A percentile compares a stretch with the other conserved stretches of the same genome.
phyloP scores from a whole-genome alignment of 2,888 invertebrate species.

The Barypeithes pellucidus region DNA sequence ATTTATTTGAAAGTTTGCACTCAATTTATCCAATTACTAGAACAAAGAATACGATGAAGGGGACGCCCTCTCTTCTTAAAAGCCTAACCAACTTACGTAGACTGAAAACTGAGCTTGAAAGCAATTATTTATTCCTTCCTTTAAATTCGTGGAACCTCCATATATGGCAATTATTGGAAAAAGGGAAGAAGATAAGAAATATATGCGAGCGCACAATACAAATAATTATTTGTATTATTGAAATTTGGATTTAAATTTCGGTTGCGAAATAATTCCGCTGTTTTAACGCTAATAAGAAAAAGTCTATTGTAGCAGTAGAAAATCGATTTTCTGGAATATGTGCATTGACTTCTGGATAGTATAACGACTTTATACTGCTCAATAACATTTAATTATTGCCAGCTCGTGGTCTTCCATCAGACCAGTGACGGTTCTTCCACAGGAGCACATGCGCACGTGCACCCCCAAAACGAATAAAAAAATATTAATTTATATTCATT shows the following conservation, averaged over 20 bases:
- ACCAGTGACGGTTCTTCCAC: no score
- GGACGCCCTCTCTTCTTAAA: neutral
- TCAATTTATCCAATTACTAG: neutral
- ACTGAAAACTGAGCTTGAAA: conserved; percentile 32
- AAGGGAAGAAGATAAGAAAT: neutral
- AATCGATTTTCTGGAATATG: no score
- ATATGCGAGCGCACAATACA: neutral
- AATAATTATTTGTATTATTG: conserved; percentile 3
- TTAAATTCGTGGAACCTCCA: conserved; percentile 30
- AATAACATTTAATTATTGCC: no score
- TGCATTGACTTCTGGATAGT: no score
- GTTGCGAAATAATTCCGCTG: neutral
- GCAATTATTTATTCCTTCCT: conserved; percentile 49
- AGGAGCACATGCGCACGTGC: no score
- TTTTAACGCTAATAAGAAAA: no score
- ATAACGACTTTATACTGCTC: no score
- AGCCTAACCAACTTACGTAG: neutral
- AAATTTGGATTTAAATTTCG: neutral
- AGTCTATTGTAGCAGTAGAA: no score
- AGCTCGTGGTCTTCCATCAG: no score
- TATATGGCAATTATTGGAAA: conserved; percentile 47
- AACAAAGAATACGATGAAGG: conserved; percentile 2
- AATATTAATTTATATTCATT: no score
- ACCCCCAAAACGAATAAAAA: no score
- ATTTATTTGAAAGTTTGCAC: neutral